Evolutionary conservation across 2,113 vertebrate species (phyloP).

Genomic region (Osmerus mordax): DNA sequence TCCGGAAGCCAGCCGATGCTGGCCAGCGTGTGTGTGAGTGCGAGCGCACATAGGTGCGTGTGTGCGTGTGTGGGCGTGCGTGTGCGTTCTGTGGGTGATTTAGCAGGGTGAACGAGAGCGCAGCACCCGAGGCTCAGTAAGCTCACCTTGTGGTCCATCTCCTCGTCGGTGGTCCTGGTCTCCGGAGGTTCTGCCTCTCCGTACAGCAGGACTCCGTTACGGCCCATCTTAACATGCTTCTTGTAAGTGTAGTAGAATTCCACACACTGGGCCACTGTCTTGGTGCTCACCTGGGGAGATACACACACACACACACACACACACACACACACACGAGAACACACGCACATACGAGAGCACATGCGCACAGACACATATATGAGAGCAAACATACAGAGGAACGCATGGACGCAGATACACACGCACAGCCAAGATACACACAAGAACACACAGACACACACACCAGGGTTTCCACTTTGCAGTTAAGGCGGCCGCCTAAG

Average conservation of each 20-base stretch:
- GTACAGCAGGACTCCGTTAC: constrained; percentile 85
- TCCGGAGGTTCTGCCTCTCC: constrained; percentile 79
- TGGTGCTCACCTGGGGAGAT: constrained; percentile 85
- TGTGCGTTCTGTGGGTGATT: too few relatives aligned
- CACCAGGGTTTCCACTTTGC: too few relatives aligned
- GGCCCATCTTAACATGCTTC: constrained; percentile 94
- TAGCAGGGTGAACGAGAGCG: too few relatives aligned
- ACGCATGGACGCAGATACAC: background rate
- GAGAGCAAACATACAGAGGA: too few relatives aligned
- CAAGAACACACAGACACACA: too few relatives aligned
- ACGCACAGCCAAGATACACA: background rate
- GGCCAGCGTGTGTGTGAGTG: too few relatives aligned
- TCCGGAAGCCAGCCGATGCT: background rate
- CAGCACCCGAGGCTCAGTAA: too few relatives aligned
- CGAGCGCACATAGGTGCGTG: too few relatives aligned
- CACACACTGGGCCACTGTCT: constrained; percentile 94
- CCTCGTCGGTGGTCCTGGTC: constrained; percentile 77
- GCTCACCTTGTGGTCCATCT: constrained; percentile 83
- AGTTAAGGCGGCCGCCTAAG: too few relatives aligned
- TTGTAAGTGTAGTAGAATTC: constrained; percentile 98
- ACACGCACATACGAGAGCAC: background rate
- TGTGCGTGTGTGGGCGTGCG: too few relatives aligned
- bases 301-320: background rate
- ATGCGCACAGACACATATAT: background rate
- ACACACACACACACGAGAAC: background rate